Evolutionary conservation across 2,797 vertebrate species (phyloP).

Genomic region (Knipowitschia caucasica): DNA sequence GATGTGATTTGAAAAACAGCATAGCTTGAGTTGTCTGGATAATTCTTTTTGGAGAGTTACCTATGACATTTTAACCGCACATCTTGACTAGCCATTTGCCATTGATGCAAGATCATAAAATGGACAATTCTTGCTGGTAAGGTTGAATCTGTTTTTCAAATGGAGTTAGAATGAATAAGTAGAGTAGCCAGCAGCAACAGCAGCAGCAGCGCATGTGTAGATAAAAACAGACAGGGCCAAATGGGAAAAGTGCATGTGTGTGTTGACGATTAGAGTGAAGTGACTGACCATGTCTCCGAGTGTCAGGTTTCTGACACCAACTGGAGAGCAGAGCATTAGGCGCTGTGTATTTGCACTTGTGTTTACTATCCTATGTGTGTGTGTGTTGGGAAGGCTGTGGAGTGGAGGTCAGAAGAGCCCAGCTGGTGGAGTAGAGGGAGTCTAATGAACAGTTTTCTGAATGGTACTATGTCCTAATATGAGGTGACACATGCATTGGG

Average conservation of each 20-base stretch:
- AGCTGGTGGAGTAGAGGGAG: conserved; percentile 22
- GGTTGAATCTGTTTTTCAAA: conserved; percentile 29
- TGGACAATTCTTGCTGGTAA: not conserved
- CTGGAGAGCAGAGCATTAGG: conserved; percentile 46
- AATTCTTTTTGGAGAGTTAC: not conserved
- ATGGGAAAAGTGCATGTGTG: conserved; percentile 34
- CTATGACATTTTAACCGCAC: not conserved
- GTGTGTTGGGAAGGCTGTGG: conserved; percentile 7
- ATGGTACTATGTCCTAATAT: not conserved
- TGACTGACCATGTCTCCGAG: conserved; percentile 58
- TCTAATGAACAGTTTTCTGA: conserved; percentile 18
- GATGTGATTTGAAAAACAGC: not conserved
- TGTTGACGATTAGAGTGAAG: conserved; percentile 55
- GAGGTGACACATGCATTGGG: not conserved
- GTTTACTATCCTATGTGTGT: conserved; percentile 15
- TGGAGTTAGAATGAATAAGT: conserved; percentile 24
- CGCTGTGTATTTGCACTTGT: conserved; percentile 7
- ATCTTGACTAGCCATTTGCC: not conserved
- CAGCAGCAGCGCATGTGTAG: conserved; percentile 26
- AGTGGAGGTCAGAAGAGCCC: conserved; percentile 11
- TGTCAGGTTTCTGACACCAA: conserved; percentile 66
- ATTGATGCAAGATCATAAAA: not conserved
- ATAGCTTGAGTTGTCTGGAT: not conserved
- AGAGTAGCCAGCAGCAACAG: conserved; percentile 28
- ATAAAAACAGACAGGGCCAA: conserved; percentile 47